Conservation (phyloP, 2,113 vertebrate genomes). For the Pantherophis guttatus region DNA sequence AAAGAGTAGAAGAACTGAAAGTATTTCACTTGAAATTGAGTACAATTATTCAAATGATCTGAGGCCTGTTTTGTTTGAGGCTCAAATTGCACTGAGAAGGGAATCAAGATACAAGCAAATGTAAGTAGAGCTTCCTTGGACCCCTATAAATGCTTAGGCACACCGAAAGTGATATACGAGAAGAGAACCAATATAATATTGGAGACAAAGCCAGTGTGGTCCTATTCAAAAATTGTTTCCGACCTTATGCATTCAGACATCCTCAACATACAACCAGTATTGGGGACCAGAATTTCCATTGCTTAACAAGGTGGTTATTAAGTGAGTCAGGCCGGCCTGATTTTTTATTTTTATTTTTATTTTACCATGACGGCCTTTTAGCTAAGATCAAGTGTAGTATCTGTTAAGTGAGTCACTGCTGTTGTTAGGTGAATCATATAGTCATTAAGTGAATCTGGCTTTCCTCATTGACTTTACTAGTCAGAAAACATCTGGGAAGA, state of each 20-base stretch:
- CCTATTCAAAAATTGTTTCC: not conserved
- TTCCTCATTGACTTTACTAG: not conserved
- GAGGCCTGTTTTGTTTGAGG: not conserved
- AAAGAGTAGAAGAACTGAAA: not conserved
- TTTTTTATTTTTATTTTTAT: not conserved
- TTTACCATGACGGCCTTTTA: not conserved
- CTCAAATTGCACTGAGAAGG: not conserved
- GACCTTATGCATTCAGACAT: not conserved
- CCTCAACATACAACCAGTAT: not conserved
- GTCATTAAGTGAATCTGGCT: not conserved
- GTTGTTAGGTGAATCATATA: not conserved
- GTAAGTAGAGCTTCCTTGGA: not conserved
- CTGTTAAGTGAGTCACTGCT: not conserved
- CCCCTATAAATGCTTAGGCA: not conserved
- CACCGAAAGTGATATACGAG: not conserved
- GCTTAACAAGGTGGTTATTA: not conserved
- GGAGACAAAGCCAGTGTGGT: not conserved
- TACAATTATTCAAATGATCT: not conserved
- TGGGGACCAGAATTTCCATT: not conserved
- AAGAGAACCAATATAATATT: not conserved
- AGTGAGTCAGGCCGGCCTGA: not conserved
- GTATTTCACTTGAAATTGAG: not conserved
- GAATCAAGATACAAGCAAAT: not conserved
- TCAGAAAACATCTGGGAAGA: not conserved
- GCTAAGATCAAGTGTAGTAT: no score